Evolutionary conservation across 2,113 vertebrate genomes (phyloP), one percentile per base, ranked within the genome.

Genomic region (Rhegmatorhina hoffmannsi): DNA sequence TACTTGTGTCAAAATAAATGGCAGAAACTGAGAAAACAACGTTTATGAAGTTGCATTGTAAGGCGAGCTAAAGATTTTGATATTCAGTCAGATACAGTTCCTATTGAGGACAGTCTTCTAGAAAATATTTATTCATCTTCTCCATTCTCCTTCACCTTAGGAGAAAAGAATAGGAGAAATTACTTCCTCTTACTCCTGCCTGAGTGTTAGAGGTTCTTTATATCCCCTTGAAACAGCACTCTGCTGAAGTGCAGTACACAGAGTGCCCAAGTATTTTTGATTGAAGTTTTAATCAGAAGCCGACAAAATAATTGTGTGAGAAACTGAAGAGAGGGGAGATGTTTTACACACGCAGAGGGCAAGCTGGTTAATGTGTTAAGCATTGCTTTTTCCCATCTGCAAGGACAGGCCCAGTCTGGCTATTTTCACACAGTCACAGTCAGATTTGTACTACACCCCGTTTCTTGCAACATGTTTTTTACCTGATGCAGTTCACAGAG

Each of bases 401-500:
- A 92, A 73, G 86, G 62, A 44, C 77, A 90, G 93, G 88, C 95
- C 96, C 84, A 62, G 19, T 25, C 70, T 52, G 79, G 66, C 52
- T 92, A 64, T 87, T 95, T 94, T 75, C 76, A 88, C 44, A n/a
- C 17, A 72, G 64, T 6, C 59, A 83, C n/a, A 53, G 46, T 43
- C 43, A 23, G 56, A n/a, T 34, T 55, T 73, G 63, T 50, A 47
- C 62, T 69, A 69, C 79, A 66, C 34, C 72, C 80, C 77, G 55
- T 87, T 76, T 38, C 83, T 91, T 19, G 19, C 88, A 95, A 90
- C 88, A 67, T 82, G 70, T 94, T 95, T 97, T 96, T 94, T 76
- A 97, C 95, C 97, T 97, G 92, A 67, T 60, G 76, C 84, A 94
- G 95, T 67, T 93, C 89, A 74, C 81, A 60, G 94, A 96, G 94